Base-by-base conservation (phyloP, 2,888 invertebrate species). In the Cerastis leucographa region DNA sequence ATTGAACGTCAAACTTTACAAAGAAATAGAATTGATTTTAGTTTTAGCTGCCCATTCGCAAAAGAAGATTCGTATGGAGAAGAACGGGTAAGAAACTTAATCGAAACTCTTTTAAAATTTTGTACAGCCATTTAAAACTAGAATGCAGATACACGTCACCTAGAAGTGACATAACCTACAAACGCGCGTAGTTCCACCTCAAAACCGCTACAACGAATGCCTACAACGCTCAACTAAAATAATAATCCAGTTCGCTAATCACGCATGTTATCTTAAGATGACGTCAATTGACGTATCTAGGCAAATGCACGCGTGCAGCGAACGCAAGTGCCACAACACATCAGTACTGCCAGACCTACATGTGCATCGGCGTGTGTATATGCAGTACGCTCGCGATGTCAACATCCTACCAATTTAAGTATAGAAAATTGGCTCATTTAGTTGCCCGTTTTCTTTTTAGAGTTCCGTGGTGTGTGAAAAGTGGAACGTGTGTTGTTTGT, bases 251-350 rank as follows among this genome's bases (percentile, higher is more conserved):
- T 72, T 85, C 83, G 64, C 73, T 83, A 83, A 73, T 64, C 83
- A 65, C 71, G 67, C 61, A 62, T 81, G 83, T 85, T 85, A 68
- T 70, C 74, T 67, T 68, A 81, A 49, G 56, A 40, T 79, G 88
- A 86, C 88, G 86, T 84, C 84, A 79, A 44, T 46, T 68, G 79
- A 84, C 66, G 46, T 84, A 80, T 88, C 86, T 87, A 88, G 86
- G 84, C 68, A 84, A 85, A 75, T 80, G 79, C 84, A 84, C 61
- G 79, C 75, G 66, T 88, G 84, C 71, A 76, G 44, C 49, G 87
- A 61, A 72, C 71, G 85, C 81, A 85, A 49, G 76, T 80, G 89
- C 85, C 89, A 81, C 68, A 87, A 87, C 69, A 46, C 22, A 76
- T 87, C 65, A 86, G 87, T 66, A n/a, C 61, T 61, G 19, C 29